phyloP scores from a whole-genome alignment of 2,888 invertebrate species.

The Alloplasta piceator region DNA sequence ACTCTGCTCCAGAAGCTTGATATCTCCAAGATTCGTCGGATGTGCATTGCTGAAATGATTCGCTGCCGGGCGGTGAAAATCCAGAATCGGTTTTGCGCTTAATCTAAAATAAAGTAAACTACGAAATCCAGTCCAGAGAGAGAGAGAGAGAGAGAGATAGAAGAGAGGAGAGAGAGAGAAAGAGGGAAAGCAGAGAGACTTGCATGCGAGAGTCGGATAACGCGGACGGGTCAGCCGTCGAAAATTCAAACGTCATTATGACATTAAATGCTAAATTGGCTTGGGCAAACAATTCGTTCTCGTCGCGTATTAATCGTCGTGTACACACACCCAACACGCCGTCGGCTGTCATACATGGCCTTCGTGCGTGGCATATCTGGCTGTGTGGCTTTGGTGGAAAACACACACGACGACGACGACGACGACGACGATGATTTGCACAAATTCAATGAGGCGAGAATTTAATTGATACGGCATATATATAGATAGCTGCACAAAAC shows the following conservation, averaged over 20 bases:
- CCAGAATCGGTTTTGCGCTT: slow-evolving; percentile 59
- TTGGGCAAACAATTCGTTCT: slow-evolving; percentile 62
- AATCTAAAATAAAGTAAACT: slow-evolving; percentile 79
- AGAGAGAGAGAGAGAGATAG: slow-evolving; percentile 31
- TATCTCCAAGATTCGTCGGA: no score
- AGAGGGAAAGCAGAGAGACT: slow-evolving; percentile 15
- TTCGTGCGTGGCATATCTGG: slow-evolving; percentile 31
- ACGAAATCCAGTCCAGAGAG: slow-evolving; percentile 53
- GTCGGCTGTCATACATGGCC: slow-evolving; percentile 36
- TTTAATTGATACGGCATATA: slow-evolving; percentile 55
- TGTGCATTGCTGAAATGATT: no score
- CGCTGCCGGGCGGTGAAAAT: slow-evolving; percentile 12
- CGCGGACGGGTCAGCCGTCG: slow-evolving; percentile 42
- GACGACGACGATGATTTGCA: not conserved
- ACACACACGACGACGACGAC: slow-evolving; percentile 31
- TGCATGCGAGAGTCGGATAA: not conserved
- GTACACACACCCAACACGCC: slow-evolving; percentile 15
- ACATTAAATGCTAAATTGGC: slow-evolving; percentile 80
- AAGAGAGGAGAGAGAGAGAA: no score
- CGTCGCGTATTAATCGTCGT: slow-evolving; percentile 62
- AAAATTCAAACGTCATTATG: slow-evolving; percentile 78
- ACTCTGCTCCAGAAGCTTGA: no score
- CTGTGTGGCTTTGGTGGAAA: slow-evolving; percentile 21
- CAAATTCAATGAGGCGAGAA: slow-evolving; percentile 33
- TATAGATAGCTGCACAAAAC: not conserved